phyloP scores from a whole-genome alignment of 1,140 invertebrate species.

The Ceratoteleas bidentatus region DNA sequence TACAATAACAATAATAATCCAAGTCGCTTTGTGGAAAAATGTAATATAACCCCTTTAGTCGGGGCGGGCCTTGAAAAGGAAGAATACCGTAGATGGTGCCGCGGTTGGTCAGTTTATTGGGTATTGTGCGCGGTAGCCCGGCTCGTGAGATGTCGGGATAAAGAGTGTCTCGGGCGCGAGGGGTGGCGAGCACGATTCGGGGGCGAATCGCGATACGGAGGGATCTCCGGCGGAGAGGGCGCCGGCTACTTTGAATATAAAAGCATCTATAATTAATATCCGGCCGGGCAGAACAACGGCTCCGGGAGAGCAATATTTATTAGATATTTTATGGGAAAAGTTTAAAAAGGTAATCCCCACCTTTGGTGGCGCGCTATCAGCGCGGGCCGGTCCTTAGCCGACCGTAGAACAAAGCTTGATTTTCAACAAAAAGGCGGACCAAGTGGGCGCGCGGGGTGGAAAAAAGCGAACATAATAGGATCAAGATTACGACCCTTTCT shows the following conservation, averaged over 20 bases:
- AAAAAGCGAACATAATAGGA: constrained; percentile 62
- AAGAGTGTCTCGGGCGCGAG: constrained; percentile 54
- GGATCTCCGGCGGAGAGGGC: constrained; percentile 41
- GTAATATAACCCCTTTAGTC: constrained; percentile 55
- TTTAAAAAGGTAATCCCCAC: constrained; percentile 77
- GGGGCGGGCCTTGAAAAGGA: constrained; percentile 45
- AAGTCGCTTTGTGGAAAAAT: constrained; percentile 32
- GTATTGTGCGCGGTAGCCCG: constrained; percentile 51
- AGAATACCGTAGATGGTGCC: constrained; percentile 45
- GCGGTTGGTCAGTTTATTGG: constrained; percentile 67
- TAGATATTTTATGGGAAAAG: constrained; percentile 77
- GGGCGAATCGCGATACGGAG: constrained; percentile 57
- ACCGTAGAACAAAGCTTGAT: constrained; percentile 67
- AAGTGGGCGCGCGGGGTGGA: not conserved
- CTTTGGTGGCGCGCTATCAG: constrained; percentile 56
- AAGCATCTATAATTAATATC: constrained; percentile 78
- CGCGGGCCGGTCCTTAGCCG: constrained; percentile 56
- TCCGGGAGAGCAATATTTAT: constrained; percentile 75
- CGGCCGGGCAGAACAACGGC: constrained; percentile 68
- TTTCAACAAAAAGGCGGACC: constrained; percentile 49
- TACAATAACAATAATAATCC: constrained; percentile 59
- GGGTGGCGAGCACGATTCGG: constrained; percentile 41
- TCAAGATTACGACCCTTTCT: constrained; percentile 64
- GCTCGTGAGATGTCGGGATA: constrained; percentile 50
- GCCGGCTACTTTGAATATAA: constrained; percentile 76